A percentile compares a stretch with the other conserved stretches of the same genome.
These are phyloP conservation scores for Spea hammondii DNA, from an alignment of 2,797 vertebrate species.

Conservation along the genomic window DNA sequence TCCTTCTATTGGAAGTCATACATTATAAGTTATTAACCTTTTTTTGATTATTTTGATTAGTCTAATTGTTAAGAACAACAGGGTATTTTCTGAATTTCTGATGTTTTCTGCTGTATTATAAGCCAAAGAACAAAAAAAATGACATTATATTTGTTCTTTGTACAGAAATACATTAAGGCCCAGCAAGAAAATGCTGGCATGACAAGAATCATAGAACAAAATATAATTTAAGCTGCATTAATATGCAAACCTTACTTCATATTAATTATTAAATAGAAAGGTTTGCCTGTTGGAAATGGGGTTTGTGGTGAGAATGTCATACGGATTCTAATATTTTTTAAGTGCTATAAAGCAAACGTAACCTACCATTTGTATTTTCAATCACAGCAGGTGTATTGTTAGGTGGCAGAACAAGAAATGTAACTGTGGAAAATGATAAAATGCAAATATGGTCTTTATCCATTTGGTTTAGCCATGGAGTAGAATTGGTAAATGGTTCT, in stretches of 20 bases:
- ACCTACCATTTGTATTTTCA: not conserved
- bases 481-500: too few relatives aligned
- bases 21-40: too few relatives aligned
- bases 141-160: not conserved
- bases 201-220: too few relatives aligned
- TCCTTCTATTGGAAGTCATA: too few relatives aligned
- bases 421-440: too few relatives aligned
- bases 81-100: too few relatives aligned
- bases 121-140: not conserved
- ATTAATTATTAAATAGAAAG: slow-evolving; percentile 8
- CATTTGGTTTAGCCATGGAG: too few relatives aligned
- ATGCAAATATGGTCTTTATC: too few relatives aligned
- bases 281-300: not conserved
- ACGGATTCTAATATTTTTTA: not conserved
- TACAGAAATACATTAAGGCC: not conserved
- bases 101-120: too few relatives aligned
- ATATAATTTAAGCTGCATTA: not conserved
- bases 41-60: too few relatives aligned
- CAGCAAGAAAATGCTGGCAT: not conserved
- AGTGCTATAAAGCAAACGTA: not conserved
- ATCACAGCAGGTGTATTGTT: not conserved
- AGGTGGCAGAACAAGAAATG: too few relatives aligned
- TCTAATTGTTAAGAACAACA: too few relatives aligned
- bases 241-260: not conserved
- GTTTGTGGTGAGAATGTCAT: not conserved